These are phyloP conservation scores for Campylomormyrus tamandua DNA, from an alignment of 2,113 vertebrate species.

Conservation along the genomic window DNA sequence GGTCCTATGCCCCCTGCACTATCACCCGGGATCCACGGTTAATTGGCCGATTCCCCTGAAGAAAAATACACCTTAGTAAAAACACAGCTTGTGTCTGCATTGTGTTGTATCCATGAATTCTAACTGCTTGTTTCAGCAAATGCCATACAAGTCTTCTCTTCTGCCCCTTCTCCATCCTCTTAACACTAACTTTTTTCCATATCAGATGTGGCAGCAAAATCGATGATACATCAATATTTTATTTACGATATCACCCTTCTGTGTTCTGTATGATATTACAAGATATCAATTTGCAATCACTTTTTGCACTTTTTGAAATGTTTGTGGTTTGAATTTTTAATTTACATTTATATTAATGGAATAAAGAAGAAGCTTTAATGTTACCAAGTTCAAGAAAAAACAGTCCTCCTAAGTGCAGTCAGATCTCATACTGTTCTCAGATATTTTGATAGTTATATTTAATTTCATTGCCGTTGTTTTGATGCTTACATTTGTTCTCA, in stretches of 20 bases:
- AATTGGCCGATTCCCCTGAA: not conserved
- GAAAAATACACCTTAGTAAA: not conserved
- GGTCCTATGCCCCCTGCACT: not conserved
- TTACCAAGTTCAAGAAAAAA: not conserved
- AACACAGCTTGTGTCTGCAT: not conserved
- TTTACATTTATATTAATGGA: not conserved
- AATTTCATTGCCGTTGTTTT: not conserved
- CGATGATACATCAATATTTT: not conserved
- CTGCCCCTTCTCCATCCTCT: not conserved
- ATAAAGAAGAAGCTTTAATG: not conserved
- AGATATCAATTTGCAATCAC: not conserved
- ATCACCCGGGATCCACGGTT: not conserved
- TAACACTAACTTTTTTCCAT: not conserved
- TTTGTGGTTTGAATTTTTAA: not conserved
- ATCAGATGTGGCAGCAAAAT: not conserved
- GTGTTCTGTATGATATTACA: not conserved
- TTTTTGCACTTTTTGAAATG: not conserved
- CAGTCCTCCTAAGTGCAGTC: not conserved
- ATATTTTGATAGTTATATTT: not conserved
- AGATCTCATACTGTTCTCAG: not conserved
- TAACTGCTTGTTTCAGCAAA: not conserved
- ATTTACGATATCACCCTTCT: not conserved
- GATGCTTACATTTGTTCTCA: not conserved
- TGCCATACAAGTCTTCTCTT: not conserved
- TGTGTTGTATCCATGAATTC: constrained; percentile 1